A percentile compares a stretch with the other conserved stretches of the same genome.
These are phyloP conservation scores for Halcyon leucocephala DNA, from an alignment of 2,797 vertebrate species.

Conservation along the genomic window DNA sequence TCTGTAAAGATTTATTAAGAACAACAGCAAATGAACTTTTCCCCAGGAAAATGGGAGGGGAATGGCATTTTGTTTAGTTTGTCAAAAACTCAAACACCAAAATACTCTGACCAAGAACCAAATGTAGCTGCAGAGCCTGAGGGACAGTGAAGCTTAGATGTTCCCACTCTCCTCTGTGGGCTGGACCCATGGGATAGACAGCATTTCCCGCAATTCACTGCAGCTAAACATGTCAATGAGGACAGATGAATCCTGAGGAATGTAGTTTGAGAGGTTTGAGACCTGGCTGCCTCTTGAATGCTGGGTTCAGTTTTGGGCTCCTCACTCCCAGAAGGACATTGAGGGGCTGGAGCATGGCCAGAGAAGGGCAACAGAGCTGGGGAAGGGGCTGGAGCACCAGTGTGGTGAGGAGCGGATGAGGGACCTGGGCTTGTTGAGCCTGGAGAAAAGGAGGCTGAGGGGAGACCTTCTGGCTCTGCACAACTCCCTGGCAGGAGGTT, in stretches of 20 bases:
- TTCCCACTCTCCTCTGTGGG: background rate
- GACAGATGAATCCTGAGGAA: background rate
- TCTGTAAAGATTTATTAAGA: background rate
- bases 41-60: background rate
- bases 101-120: background rate
- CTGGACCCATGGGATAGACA: background rate
- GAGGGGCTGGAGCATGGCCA: too few relatives aligned
- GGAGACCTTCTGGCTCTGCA: too few relatives aligned
- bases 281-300: too few relatives aligned
- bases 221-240: rapidly evolving
- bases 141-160: background rate
- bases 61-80: background rate
- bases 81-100: background rate
- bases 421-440: too few relatives aligned
- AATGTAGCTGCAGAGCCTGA: background rate
- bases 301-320: too few relatives aligned
- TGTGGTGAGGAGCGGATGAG: too few relatives aligned
- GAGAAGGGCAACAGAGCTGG: too few relatives aligned
- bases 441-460: too few relatives aligned
- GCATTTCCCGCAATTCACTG: background rate
- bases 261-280: background rate
- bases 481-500: too few relatives aligned
- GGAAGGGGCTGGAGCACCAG: too few relatives aligned
- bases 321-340: too few relatives aligned
- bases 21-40: background rate